Conservation (phyloP, 2,113 vertebrate genomes). For the Vulpes vulpes region DNA sequence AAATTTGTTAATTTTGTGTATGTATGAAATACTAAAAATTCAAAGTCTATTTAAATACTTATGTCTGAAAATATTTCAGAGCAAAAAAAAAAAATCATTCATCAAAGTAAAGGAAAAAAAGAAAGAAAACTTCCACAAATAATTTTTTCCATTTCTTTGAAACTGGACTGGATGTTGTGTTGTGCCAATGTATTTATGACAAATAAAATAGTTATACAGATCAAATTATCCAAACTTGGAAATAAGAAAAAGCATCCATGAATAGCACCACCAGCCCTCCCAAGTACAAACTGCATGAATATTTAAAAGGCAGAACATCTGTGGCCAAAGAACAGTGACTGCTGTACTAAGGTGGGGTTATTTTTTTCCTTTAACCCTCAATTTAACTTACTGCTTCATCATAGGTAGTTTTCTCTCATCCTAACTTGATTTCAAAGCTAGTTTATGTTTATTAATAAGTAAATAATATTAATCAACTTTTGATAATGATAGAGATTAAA, state of each 20-base stretch:
- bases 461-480: not conserved
- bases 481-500: not conserved
- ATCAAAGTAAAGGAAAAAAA: not conserved
- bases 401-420: conserved; percentile 12
- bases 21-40: not conserved
- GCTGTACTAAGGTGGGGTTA: not conserved
- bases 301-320: not conserved
- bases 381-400: not conserved
- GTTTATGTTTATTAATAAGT: not conserved
- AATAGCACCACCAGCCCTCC: too few species aligned
- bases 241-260: conserved; percentile 11
- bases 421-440: conserved; percentile 24
- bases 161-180: not conserved
- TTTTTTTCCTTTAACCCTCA: conserved; percentile 21
- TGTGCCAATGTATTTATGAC: not conserved
- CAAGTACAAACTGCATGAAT: not conserved
- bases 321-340: not conserved
- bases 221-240: not conserved
- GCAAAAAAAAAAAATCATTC: not conserved
- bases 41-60: not conserved
- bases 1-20: conserved; percentile 23
- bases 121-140: not conserved
- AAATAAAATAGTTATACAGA: not conserved
- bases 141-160: not conserved
- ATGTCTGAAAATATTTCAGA: not conserved